phyloP scores from a whole-genome alignment of 2,113 vertebrate species.

The Sorex fumeus region DNA sequence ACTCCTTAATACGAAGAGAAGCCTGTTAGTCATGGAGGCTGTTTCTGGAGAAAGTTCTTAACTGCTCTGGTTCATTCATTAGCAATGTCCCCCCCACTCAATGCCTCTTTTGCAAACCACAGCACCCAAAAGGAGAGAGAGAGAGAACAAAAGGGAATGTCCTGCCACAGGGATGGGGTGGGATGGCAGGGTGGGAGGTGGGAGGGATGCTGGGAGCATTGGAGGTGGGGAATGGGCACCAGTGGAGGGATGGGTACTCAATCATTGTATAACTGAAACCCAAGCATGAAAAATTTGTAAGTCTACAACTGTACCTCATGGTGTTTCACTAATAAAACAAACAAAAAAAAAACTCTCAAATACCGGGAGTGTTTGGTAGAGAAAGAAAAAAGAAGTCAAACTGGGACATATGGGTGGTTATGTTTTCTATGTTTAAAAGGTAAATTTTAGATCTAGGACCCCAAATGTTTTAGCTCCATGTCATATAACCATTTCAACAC shows the following conservation, averaged over 20 bases:
- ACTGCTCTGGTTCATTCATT: slow-evolving; percentile 3
- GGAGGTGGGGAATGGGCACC: no score
- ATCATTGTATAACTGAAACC: no score
- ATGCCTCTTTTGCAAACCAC: no score
- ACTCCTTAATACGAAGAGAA: background rate
- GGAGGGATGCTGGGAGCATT: no score
- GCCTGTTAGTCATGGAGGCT: slow-evolving; percentile 24
- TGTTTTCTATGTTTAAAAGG: background rate
- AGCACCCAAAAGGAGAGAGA: no score
- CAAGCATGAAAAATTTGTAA: no score
- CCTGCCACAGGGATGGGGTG: no score
- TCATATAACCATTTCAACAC: background rate
- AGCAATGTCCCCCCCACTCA: background rate
- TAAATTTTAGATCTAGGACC: background rate
- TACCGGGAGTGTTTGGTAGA: background rate
- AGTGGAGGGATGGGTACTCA: no score
- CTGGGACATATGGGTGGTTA: background rate
- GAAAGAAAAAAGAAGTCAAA: background rate
- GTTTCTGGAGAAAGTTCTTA: background rate
- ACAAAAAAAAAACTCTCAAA: background rate
- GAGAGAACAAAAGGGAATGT: no score
- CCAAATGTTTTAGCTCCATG: background rate
- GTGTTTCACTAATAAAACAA: no score
- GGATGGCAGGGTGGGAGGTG: no score
- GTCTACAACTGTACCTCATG: no score